Evolutionary conservation across 2,888 invertebrate genomes (phyloP), one percentile per base, ranked within the genome.

Genomic region (Drosophila recens): DNA sequence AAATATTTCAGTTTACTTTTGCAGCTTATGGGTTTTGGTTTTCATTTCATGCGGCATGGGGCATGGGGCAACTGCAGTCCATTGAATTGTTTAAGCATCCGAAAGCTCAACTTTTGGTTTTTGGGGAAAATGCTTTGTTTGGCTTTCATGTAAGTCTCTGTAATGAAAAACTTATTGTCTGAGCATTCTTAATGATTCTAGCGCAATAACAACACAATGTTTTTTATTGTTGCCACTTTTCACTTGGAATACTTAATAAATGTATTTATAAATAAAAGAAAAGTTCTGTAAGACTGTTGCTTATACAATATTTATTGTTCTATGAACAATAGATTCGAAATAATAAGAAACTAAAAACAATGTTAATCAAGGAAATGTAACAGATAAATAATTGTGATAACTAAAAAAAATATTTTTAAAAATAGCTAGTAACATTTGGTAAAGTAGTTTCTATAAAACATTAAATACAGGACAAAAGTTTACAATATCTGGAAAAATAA

Each of bases 1-100:
- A 88, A 88, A 86, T 88, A 84, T 86, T 86, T 88, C 57, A 88
- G 76, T 63, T 87, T 75, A 71, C 67, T 67, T 77, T 71, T 75
- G 79, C 88, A 81, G 88, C 82, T 84, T 82, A 75, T 82, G 68
- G 63, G 43, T 17, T 59, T 48, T 45, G 64, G 52, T 48, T 70
- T 64, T 11, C 20, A 46, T 46, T 48, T 23, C 58, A 17, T 27
- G 27, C 8, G 11, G 2, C 17, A 9, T 6, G 40, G 13, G 13
- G 34, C 17, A 8, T 10, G 27, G 13, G 48, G 52, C 43, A 27
- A 75, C 65, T 70, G 83, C 67, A 81, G 72, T 80, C 69, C 82
- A 78, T 87, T 80, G 82, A 81, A 87, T 87, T 75, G 87, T 72
- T 72, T 70, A 78, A 82, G 79, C 66, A 74, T 62, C 79, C 79